Evolutionary conservation across 1,140 invertebrate species (phyloP), one percentile per base, ranked within the genome.

Genomic region (Drosophila jambulina): DNA sequence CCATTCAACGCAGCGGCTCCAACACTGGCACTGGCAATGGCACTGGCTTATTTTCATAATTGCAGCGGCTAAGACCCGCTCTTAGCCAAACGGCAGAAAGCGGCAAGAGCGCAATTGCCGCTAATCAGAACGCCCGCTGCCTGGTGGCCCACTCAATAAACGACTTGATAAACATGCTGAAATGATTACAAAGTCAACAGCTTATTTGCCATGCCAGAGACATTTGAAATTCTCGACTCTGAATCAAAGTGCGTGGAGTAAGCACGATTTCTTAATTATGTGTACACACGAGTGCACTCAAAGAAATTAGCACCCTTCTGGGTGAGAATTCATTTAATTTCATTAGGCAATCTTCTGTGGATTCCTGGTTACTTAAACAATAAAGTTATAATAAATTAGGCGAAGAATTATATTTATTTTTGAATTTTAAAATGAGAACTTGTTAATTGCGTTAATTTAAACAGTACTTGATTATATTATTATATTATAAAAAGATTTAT

Each of bases 121-220:
- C 68, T 61, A 72, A 71, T 70, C 70, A 75, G 63, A 48, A 38
- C 23, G 21, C 29, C 19, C 12, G 32, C 46, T 38, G 8, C 32
- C 36, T 43, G 23, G 25, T 27, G 40, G 59, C 75, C 40, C 62
- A 36, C 23, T 46, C 78, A 60, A 61, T 51, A 65, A 85, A 75
- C 54, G 59, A 72, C 67, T 72, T 82, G 80, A 80, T 80, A 83
- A 88, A 79, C 80, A 83, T 59, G 60, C 64, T 51, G 54, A 80
- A 88, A 77, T 88, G 67, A 76, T 87, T 87, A 84, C 62, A 84
- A 80, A 83, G 82, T 88, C 83, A 80, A 87, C 80, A 87, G 83
- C 60, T 82, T 85, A 83, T 83, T 83, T 83, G 70, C 61, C 45
- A 67, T 57, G 68, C 67, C 78, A 78, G 65, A 68, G 51, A 61